Evolutionary conservation across 2,888 invertebrate species (phyloP).

Genomic region (Ariolimax columbianus): DNA sequence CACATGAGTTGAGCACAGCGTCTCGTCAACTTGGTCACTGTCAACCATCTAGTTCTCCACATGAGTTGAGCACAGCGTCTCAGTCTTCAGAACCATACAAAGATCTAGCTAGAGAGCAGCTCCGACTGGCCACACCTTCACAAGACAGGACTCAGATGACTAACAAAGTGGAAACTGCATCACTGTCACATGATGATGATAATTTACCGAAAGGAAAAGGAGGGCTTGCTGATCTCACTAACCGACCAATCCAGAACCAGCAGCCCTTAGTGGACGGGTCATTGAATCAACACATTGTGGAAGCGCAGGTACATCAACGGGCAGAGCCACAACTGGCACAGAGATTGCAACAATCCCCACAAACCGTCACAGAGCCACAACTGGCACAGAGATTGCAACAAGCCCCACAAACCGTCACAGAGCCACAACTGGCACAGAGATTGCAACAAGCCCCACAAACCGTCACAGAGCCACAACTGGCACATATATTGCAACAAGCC

Average conservation of each 20-base stretch:
- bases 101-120: conserved; percentile 15
- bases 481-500: too few species aligned
- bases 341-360: not conserved
- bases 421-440: conserved; percentile 38
- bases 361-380: conserved; percentile 32
- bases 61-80: not conserved
- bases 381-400: not conserved
- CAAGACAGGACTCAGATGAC: not conserved
- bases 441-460: not conserved
- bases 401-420: conserved; percentile 9
- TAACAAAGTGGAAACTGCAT: not conserved
- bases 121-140: not conserved
- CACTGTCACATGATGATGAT: not conserved
- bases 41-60: not conserved
- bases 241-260: not conserved
- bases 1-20: conserved; percentile 1
- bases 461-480: conserved; percentile 37
- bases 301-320: conserved; percentile 15
- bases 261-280: not conserved
- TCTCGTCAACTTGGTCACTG: conserved; percentile 9
- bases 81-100: conserved; percentile 15
- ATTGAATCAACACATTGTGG: not conserved
- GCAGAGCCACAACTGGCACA: not conserved
- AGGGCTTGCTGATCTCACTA: not conserved
- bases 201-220: not conserved